phyloP scores from a whole-genome alignment of 2,797 vertebrate species.

The Danio kyathit region DNA sequence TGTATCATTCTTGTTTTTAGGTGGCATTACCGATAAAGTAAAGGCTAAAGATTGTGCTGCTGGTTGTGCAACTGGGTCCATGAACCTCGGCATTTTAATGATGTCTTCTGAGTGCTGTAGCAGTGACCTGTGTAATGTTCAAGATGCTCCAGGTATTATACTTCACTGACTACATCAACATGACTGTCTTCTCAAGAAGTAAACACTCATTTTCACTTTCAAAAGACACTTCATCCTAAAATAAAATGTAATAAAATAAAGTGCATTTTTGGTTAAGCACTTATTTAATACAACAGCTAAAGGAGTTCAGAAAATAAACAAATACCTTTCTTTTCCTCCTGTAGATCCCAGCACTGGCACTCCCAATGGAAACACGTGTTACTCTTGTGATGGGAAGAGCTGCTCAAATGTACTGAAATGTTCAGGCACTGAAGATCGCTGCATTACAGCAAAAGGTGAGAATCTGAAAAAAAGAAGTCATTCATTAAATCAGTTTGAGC shows the following conservation, averaged over 20 bases:
- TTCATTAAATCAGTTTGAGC: too few relatives aligned
- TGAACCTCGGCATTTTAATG: not conserved
- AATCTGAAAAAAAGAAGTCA: not conserved
- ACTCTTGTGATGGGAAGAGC: not conserved
- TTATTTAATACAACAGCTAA: not conserved
- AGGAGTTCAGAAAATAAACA: not conserved
- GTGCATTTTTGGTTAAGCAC: not conserved
- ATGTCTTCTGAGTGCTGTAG: not conserved
- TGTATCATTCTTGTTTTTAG: not conserved
- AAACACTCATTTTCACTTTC: too few relatives aligned
- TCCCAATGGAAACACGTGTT: constrained; percentile 14
- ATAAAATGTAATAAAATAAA: too few relatives aligned
- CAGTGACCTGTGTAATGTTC: accelerated
- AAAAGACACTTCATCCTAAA: not conserved
- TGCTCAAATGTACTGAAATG: not conserved
- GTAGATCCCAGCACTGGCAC: not conserved
- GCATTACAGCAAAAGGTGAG: constrained; percentile 17
- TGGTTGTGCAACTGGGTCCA: accelerated
- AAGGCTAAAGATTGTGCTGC: accelerated
- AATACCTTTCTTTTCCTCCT: not conserved
- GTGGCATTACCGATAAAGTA: accelerated
- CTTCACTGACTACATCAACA: not conserved
- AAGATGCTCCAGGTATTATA: constrained; percentile 22
- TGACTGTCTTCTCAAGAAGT: not conserved
- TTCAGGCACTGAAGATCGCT: not conserved